Base-by-base conservation (phyloP, 1,140 invertebrate species). In the Platorchestia sp. region DNA sequence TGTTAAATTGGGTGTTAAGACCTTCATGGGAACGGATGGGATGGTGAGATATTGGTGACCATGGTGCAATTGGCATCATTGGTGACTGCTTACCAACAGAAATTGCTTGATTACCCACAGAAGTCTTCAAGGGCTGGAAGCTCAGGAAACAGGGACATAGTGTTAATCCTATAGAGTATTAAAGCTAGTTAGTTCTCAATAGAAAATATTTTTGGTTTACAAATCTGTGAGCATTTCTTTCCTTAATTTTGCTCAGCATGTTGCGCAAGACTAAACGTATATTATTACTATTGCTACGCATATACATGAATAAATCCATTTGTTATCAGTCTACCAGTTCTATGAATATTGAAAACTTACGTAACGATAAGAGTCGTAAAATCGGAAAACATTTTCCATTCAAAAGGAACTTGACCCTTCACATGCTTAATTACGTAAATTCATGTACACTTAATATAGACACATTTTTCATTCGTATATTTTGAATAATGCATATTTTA, bases 121-220 rank as follows among this genome's bases (percentile, higher is more conserved):
- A 75, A 36, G 59, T 75, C 27, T 75, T 75, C 59, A 22, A 75
- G 14, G 59, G 36, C 36, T 75, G 59, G 59, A 75, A 75, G 59
- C 59, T 75, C 59, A 75, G 36, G 59, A 75, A 75, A 75, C 36
- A 75, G 59, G 59, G 59, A 36, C 59, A 75, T 22, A 75, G 27
- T 75, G 27, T 75, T 75, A 75, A 75, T 75, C 59, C 59, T 75
- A 75, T 75, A 36, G 59, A 75, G 59, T 75, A 75, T 75, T 75
- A 75, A 75, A 75, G 59, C 59, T 75, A 75, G 59, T 75, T 75
- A 75, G 59, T 75, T 27, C 59, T 75, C 14, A 75, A 10, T 75
- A 75, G 59, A 75, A 75, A 75, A 75, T 75, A 75, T 75, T 75
- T 75, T 75, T 75, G 59, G 59, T 75, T 75, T 75, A 75, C 59